Conservation (phyloP, 2,888 invertebrate genomes). For the Eilema depressum region DNA sequence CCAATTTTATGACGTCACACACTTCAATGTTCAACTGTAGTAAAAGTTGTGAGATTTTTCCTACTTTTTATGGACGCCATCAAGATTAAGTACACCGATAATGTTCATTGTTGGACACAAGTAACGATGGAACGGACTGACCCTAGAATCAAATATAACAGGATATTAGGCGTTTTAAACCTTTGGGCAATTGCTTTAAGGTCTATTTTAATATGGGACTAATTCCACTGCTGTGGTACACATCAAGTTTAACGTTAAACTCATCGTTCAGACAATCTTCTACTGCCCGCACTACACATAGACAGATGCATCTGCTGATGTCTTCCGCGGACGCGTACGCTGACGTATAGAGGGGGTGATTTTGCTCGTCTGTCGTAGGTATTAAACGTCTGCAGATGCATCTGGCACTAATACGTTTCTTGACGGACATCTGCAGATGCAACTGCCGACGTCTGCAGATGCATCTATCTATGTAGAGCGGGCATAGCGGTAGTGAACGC, state of each 20-base stretch:
- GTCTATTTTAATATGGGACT: not conserved
- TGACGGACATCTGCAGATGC: too few species aligned
- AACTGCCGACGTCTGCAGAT: too few species aligned
- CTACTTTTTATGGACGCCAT: conserved; percentile 18
- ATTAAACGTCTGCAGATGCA: too few species aligned
- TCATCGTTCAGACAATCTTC: too few species aligned
- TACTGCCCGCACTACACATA: too few species aligned
- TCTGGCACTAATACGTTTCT: too few species aligned
- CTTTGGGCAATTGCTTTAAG: not conserved
- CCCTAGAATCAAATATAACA: conserved; percentile 8
- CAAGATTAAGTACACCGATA: conserved; percentile 23
- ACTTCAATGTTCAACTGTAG: conserved; percentile 13
- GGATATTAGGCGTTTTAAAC: conserved; percentile 5
- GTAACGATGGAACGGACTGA: conserved; percentile 3
- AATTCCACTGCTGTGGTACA: not conserved
- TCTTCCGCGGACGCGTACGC: too few species aligned
- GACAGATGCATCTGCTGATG: too few species aligned
- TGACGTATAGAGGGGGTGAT: too few species aligned
- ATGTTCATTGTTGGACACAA: conserved; percentile 13
- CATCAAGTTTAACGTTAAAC: not conserved
- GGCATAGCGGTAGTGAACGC: too few species aligned
- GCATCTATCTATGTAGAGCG: too few species aligned
- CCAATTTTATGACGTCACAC: conserved; percentile 16
- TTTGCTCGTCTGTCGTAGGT: too few species aligned
- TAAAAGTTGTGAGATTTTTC: conserved; percentile 19